Evolutionary conservation across 2,113 vertebrate species (phyloP), one percentile per base, ranked within the genome.

Genomic region (Erythrocercus mccallii): DNA sequence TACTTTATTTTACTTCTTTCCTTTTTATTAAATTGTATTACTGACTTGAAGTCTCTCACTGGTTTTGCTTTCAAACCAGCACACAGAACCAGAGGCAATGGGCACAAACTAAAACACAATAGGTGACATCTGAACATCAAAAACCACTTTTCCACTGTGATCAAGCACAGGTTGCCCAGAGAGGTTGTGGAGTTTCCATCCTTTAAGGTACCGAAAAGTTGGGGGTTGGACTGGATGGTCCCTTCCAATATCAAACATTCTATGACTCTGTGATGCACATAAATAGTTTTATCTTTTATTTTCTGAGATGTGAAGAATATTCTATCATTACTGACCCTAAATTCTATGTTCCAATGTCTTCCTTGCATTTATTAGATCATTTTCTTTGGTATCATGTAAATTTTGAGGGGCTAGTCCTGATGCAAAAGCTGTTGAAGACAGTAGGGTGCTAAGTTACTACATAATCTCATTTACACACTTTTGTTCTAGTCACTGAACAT

Each of bases 381-480:
- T 81, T 96, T 70, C 15, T 77, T 81, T 54, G 3, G 21, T 62
- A 70, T 14, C 13, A 61, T 35, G 20, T 42, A 62, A 45, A 81
- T 70, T 92, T 91, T 89, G 56, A 86, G 76, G 37, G 20, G 16
- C 37, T 81, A 58, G 37, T 56, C 6, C 21, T 74, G 33, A 62
- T 81, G 31, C 25, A 81, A 86, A 88, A 88, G 23, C 21, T 23
- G 10, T 35, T 81, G 72, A 92, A 66, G 51, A 89, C 27, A 58
- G 10, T 21, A 68, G 23, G 11, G 37, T 64, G 53, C n/a, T 86
- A 60, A 82, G 42, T 89, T 86, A 91, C 42, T 33, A 35, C 7
- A 6, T 74, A 86, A 95, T 81, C 81, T 86, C 28, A 73, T 92
- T 95, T 92, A 31, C 30, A 83, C 12, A 33, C 31, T 91, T 88